A percentile compares a stretch with the other conserved stretches of the same genome.
Conservation (phyloP, 2,113 vertebrate genomes). For the Phyllostomus discolor region DNA sequence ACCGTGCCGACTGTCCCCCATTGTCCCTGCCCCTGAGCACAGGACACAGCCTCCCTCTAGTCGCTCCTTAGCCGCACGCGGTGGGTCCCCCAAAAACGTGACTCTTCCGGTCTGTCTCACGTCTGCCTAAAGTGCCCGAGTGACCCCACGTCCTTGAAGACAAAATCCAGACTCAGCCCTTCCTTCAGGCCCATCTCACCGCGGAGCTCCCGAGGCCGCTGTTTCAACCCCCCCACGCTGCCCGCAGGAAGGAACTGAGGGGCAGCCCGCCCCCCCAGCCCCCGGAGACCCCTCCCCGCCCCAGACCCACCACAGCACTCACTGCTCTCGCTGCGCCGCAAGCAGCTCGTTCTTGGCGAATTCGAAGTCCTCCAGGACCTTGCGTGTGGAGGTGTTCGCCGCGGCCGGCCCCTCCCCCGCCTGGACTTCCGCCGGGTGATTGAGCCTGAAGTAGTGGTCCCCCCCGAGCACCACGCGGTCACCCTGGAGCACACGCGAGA, state of each 20-base stretch:
- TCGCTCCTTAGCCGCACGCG: not conserved
- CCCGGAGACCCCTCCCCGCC: not conserved
- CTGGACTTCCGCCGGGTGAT: constrained; percentile 93
- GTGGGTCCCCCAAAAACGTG: not conserved
- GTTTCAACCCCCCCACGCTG: not conserved
- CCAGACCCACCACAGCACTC: constrained; percentile 61
- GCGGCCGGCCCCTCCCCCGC: constrained; percentile 77
- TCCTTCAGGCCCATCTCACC: too few species aligned
- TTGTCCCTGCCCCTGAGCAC: too few species aligned
- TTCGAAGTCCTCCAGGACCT: constrained; percentile 93
- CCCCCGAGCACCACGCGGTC: constrained; percentile 95
- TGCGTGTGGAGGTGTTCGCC: constrained; percentile 72
- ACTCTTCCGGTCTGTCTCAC: not conserved
- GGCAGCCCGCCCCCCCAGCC: not conserved
- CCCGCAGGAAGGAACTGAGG: too few species aligned
- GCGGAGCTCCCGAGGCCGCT: too few species aligned
- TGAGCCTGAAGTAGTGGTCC: constrained; percentile 97
- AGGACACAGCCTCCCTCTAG: too few species aligned
- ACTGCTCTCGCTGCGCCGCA: constrained; percentile 89
- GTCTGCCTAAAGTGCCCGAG: not conserved
- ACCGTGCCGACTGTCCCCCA: too few species aligned
- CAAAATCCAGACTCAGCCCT: not conserved
- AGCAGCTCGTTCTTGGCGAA: constrained; percentile 96
- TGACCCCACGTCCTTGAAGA: not conserved
- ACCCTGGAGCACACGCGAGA: constrained; percentile 81